phyloP scores from a whole-genome alignment of 1,140 invertebrate species.

The Pemphigus obesinymphae region DNA sequence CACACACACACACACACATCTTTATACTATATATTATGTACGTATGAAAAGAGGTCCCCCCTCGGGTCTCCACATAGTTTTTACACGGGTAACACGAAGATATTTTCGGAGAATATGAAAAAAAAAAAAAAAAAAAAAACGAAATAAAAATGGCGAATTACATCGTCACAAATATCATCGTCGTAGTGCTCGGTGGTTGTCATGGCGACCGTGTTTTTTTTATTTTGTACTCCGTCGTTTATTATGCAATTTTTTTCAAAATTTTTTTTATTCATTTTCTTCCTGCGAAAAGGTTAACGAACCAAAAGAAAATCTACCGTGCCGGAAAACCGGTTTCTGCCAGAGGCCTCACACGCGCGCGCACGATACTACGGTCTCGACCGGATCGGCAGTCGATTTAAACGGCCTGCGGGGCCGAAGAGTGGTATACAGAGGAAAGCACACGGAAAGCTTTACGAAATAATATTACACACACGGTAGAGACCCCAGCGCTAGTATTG shows the following conservation, averaged over 20 bases:
- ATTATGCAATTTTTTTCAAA: conserved; percentile 4
- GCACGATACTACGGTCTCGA: background rate
- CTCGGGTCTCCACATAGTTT: background rate
- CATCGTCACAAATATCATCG: background rate
- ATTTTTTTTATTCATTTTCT: background rate
- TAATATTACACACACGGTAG: no score
- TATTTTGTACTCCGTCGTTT: background rate
- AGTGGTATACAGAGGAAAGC: no score
- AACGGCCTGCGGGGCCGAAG: background rate
- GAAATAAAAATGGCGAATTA: conserved; percentile 17
- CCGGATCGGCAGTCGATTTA: background rate
- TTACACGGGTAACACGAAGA: background rate
- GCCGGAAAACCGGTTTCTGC: conserved; percentile 28
- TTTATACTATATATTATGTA: background rate
- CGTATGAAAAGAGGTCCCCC: background rate
- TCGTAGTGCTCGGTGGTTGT: no score
- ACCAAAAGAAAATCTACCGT: conserved; percentile 34
- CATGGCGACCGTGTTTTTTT: no score
- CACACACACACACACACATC: background rate
- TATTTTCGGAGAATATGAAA: conserved; percentile 3
- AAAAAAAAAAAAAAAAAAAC: background rate
- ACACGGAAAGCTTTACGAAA: conserved; percentile 9
- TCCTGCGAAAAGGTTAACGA: conserved; percentile 24
- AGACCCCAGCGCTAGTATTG: no score
- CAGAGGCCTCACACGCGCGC: background rate